phyloP scores from a whole-genome alignment of 1,140 invertebrate genomes.

The Micrasema minimum region DNA sequence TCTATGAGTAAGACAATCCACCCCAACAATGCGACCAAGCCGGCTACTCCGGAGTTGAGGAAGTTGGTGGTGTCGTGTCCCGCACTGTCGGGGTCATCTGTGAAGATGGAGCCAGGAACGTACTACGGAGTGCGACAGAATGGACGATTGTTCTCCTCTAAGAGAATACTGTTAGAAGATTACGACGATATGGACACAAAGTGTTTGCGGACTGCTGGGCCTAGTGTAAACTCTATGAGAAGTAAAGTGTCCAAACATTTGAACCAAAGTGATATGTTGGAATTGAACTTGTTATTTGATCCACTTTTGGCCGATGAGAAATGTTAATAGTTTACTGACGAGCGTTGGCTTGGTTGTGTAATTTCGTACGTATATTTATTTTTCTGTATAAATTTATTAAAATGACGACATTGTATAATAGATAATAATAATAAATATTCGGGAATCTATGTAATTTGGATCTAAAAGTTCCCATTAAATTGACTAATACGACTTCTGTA shows the following conservation, averaged over 20 bases:
- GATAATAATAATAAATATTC: constrained; percentile 28
- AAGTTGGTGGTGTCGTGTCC: constrained; percentile 63
- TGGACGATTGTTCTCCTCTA: constrained; percentile 55
- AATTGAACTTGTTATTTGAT: constrained; percentile 63
- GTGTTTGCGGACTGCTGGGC: constrained; percentile 49
- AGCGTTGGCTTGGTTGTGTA: constrained; percentile 45
- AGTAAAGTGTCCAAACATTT: constrained; percentile 57
- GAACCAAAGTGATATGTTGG: constrained; percentile 56
- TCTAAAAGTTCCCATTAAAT: constrained; percentile 34
- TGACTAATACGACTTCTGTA: constrained; percentile 55
- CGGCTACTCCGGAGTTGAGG: constrained; percentile 62
- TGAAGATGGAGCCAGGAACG: constrained; percentile 49
- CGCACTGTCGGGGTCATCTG: constrained; percentile 46
- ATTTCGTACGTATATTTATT: constrained; percentile 65
- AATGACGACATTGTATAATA: constrained; percentile 42
- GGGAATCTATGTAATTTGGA: constrained; percentile 32
- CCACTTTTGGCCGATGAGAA: constrained; percentile 65
- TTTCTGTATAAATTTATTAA: constrained; percentile 59
- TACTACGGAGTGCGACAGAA: constrained; percentile 58
- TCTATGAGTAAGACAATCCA: constrained; percentile 61
- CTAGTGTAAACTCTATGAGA: constrained; percentile 46
- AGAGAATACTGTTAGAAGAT: constrained; percentile 45
- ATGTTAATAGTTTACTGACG: constrained; percentile 56
- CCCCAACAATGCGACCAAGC: constrained; percentile 59
- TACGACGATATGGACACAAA: constrained; percentile 48